phyloP scores from a whole-genome alignment of 2,797 vertebrate species.

The Austrolebias charrua region DNA sequence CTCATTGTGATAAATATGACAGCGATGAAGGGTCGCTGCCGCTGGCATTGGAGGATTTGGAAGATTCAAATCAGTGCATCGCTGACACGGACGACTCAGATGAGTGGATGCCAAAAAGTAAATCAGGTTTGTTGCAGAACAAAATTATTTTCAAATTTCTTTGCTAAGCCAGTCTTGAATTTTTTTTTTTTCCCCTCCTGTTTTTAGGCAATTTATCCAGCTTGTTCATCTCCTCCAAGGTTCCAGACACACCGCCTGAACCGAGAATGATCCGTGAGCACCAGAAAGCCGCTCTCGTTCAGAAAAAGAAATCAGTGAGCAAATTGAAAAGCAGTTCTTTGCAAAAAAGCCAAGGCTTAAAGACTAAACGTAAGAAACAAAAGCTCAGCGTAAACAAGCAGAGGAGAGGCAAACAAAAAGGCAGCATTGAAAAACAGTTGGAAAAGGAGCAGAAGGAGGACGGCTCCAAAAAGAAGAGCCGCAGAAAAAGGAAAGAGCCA shows the following conservation, averaged over 20 bases:
- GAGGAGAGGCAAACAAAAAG: constrained; percentile 25
- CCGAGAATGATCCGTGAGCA: constrained; percentile 59
- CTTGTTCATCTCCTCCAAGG: constrained; percentile 55
- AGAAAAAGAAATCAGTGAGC: constrained; percentile 1
- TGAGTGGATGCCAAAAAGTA: constrained; percentile 46
- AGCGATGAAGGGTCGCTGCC: constrained; percentile 27
- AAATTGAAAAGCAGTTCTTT: constrained; percentile 9
- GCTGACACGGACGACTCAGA: constrained; percentile 12
- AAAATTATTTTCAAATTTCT: not conserved
- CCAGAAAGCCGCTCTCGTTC: not conserved
- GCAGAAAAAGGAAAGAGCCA: constrained; percentile 9
- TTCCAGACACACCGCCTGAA: constrained; percentile 44
- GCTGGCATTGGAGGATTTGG: constrained; percentile 27
- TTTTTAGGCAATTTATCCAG: constrained; percentile 48
- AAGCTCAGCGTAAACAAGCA: not conserved
- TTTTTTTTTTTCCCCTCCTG: not conserved
- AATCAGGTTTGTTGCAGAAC: constrained; percentile 39
- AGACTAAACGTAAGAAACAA: constrained; percentile 9
- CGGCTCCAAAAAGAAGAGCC: constrained; percentile 47
- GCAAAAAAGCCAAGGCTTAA: constrained; percentile 17
- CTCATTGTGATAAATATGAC: constrained; percentile 16
- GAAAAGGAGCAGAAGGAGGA: constrained; percentile 34
- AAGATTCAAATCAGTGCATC: constrained; percentile 35
- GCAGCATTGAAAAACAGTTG: constrained; percentile 7
- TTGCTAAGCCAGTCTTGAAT: constrained; percentile 4